Percentiles rank a stretch among this genome's conserved stretches.
These are phyloP conservation scores for Salvator merianae DNA, from an alignment of 2,113 vertebrate species.

Conservation along the genomic window DNA sequence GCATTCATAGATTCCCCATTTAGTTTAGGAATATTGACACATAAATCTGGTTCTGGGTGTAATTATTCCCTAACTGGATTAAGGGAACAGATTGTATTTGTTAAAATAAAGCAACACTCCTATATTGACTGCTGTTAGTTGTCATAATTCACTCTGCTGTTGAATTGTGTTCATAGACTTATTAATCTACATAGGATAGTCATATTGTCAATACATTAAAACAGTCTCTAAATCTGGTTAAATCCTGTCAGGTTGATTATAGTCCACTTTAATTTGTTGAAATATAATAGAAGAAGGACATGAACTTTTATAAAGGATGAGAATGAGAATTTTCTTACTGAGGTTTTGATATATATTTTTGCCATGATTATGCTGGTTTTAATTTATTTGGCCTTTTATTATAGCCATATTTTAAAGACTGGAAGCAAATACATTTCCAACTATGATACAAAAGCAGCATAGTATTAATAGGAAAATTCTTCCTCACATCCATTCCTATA, in stretches of 20 bases:
- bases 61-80: not conserved
- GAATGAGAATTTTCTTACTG: not conserved
- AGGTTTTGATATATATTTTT: not conserved
- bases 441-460: not conserved
- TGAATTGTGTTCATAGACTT: constrained; percentile 1
- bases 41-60: not conserved
- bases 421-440: not conserved
- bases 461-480: not conserved
- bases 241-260: constrained; percentile 25
- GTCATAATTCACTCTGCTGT: not conserved
- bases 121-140: not conserved
- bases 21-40: not conserved
- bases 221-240: constrained; percentile 38
- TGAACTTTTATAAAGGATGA: not conserved
- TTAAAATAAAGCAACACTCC: not conserved
- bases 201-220: constrained; percentile 40
- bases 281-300: constrained; percentile 36
- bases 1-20: not conserved
- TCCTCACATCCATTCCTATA: too few relatives aligned
- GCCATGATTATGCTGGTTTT: not conserved
- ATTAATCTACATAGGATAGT: constrained; percentile 26
- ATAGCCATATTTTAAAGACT: not conserved
- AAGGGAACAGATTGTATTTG: not conserved
- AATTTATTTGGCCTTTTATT: not conserved
- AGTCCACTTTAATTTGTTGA: constrained; percentile 26